phyloP scores from a whole-genome alignment of 1,140 invertebrate species.

The Tetragonula clypearis region DNA sequence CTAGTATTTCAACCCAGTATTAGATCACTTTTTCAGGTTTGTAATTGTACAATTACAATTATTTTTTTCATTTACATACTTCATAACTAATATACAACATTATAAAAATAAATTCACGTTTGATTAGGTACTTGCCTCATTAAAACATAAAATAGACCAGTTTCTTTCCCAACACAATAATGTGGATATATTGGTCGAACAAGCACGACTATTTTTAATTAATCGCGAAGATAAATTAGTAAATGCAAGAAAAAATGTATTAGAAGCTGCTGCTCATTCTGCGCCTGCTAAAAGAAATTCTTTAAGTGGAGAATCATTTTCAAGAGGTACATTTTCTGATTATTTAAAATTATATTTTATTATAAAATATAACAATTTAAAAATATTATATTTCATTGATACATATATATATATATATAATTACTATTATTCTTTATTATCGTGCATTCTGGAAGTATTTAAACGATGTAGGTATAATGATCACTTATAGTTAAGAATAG shows the following conservation, averaged over 20 bases:
- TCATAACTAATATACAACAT: not conserved
- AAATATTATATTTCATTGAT: not conserved
- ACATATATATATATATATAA: not conserved
- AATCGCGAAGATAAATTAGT: conserved; percentile 89
- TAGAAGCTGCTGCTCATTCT: conserved; percentile 79
- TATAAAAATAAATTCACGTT: conserved; percentile 24
- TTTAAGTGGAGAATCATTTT: conserved; percentile 75
- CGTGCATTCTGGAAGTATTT: conserved; percentile 57
- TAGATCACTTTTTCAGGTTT: conserved; percentile 94
- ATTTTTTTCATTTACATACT: not conserved
- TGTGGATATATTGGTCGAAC: conserved; percentile 86
- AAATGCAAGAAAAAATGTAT: conserved; percentile 85
- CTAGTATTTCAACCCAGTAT: conserved; percentile 94
- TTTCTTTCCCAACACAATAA: conserved; percentile 88
- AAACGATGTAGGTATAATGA: conserved; percentile 66
- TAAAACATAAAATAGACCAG: conserved; percentile 94
- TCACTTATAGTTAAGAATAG: conserved; percentile 19
- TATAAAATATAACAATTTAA: not conserved
- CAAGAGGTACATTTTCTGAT: conserved; percentile 72
- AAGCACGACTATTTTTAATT: conserved; percentile 89
- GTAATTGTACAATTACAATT: conserved; percentile 42
- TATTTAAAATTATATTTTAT: conserved; percentile 41
- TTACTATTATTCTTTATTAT: conserved; percentile 46
- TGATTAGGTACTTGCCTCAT: conserved; percentile 88
- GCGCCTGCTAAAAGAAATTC: conserved; percentile 68